Percentiles rank a stretch among this genome's conserved stretches.
Evolutionary conservation across 1,140 invertebrate genomes (phyloP).

Genomic region (Bombus sibiricus): DNA sequence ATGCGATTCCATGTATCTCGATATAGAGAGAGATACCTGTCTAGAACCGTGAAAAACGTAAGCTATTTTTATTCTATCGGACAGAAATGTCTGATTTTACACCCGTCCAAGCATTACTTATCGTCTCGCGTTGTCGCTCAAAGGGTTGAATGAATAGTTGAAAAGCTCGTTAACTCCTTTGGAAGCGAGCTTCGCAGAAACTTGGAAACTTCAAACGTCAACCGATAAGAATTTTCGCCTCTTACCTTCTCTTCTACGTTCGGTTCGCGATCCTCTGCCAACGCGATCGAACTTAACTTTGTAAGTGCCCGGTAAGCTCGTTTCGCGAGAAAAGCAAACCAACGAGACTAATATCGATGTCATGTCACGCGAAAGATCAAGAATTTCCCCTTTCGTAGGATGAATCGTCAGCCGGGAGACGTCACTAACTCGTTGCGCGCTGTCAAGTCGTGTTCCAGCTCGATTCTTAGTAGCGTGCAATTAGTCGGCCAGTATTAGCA

Average conservation of each 20-base stretch:
- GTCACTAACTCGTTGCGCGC: not conserved
- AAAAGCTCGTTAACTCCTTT: conserved; percentile 2
- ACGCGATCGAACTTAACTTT: not conserved
- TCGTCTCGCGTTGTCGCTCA: not conserved
- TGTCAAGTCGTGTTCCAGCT: conserved; percentile 25
- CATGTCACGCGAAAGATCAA: not conserved
- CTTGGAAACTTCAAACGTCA: conserved; percentile 5
- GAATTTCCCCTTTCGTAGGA: not conserved
- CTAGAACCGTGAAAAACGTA: not conserved
- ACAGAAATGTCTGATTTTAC: not conserved
- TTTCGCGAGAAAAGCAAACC: not conserved
- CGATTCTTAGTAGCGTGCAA: conserved; percentile 61
- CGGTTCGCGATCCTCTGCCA: not conserved
- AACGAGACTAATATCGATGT: not conserved
- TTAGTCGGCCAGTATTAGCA: conserved; percentile 73
- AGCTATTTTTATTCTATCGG: not conserved
- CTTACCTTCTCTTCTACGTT: not conserved
- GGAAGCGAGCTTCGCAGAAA: not conserved
- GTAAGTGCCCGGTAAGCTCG: not conserved
- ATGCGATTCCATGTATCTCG: not conserved
- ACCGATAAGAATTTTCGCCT: conserved; percentile 12
- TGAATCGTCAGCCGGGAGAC: conserved; percentile 15
- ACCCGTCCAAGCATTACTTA: not conserved
- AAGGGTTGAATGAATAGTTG: conserved; percentile 1
- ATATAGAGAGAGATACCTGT: not conserved